These are phyloP conservation scores for Oscheius onirici DNA, from an alignment of 2,888 invertebrate genomes.

Conservation along the genomic window DNA sequence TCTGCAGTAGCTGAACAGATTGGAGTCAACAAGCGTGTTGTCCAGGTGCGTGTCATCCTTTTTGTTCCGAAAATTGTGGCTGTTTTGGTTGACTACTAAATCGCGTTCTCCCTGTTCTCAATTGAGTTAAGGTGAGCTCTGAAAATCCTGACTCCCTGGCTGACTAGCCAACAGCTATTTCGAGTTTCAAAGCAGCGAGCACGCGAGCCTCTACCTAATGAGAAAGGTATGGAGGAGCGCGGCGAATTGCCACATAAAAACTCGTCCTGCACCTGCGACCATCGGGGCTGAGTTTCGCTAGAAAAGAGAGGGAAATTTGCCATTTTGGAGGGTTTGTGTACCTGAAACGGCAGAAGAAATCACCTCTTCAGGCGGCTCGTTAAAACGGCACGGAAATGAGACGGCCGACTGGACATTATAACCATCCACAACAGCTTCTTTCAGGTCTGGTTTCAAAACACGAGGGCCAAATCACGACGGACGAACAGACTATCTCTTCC, in stretches of 20 bases:
- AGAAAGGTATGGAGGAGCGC: conserved; percentile 33
- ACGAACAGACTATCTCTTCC: conserved; percentile 45
- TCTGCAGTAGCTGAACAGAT: conserved; percentile 84
- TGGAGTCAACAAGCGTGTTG: conserved; percentile 81
- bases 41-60: conserved; percentile 72
- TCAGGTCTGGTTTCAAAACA: conserved; percentile 97
- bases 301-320: neutral
- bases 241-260: conserved; percentile 33
- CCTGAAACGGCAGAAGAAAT: conserved; percentile 11
- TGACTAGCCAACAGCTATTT: neutral
- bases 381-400: conserved; percentile 26
- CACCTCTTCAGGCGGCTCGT: conserved; percentile 28
- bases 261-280: conserved; percentile 31
- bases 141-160: neutral
- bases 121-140: conserved; percentile 22
- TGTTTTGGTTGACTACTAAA: conserved; percentile 6
- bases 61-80: neutral
- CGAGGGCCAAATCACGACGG: conserved; percentile 78
- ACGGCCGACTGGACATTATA: conserved; percentile 9
- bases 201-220: conserved; percentile 26
- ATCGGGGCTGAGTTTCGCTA: neutral
- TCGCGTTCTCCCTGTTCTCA: conserved; percentile 7
- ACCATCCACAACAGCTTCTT: conserved; percentile 26
- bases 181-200: neutral
- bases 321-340: conserved; percentile 6